A percentile compares a stretch with the other conserved stretches of the same genome.
phyloP scores from a whole-genome alignment of 2,797 vertebrate species.

The Macrochelys suwanniensis region DNA sequence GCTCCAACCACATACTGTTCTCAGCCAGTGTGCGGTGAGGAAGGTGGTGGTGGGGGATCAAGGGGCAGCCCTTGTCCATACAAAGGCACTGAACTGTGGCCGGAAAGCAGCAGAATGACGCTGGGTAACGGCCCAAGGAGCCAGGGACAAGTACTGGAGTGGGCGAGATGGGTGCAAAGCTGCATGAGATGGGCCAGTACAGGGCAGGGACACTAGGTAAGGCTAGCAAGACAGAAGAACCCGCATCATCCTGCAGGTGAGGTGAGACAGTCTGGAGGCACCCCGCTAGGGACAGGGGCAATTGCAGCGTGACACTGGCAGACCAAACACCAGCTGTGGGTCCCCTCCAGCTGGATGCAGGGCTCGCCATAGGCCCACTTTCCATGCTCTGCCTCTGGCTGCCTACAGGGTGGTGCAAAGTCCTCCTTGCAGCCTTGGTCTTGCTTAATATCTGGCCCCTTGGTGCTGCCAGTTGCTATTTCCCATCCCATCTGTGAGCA shows the following conservation, averaged over 20 bases:
- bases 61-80: neutral
- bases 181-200: too few species aligned
- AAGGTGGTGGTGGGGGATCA: neutral
- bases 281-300: neutral
- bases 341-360: neutral
- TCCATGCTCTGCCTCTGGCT: neutral
- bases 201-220: neutral
- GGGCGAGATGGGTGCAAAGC: too few species aligned
- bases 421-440: neutral
- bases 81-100: neutral
- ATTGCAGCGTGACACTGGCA: neutral
- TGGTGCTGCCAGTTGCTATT: neutral
- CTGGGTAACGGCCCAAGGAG: neutral
- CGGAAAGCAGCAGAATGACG: neutral
- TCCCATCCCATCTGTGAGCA: neutral
- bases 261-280: neutral
- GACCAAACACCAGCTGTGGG: neutral
- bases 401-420: neutral
- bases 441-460: neutral
- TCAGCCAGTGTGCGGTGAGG: neutral
- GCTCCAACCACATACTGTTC: neutral
- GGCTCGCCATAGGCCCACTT: neutral
- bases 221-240: neutral
- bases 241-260: neutral
- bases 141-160: neutral